These are phyloP conservation scores for Neolamprologus multifasciatus DNA, from an alignment of 2,797 vertebrate species.

Conservation along the genomic window DNA sequence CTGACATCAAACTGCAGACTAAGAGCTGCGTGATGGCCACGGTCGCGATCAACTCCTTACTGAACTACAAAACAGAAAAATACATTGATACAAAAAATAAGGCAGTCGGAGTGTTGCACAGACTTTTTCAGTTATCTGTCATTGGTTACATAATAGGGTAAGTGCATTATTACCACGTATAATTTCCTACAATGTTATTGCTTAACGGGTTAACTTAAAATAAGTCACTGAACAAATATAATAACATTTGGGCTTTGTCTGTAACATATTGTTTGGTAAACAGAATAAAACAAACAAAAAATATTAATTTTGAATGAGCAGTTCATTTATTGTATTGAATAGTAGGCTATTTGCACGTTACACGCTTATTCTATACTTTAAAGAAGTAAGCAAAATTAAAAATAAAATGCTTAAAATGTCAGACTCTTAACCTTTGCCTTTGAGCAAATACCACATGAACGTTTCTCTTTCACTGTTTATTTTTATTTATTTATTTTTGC, in stretches of 20 bases:
- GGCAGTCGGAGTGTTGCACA: constrained; percentile 87
- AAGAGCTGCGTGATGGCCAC: constrained; percentile 46
- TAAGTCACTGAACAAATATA: not conserved
- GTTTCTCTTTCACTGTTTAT: not conserved
- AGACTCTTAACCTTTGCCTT: not conserved
- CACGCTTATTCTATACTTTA: not conserved
- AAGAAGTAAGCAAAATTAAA: not conserved
- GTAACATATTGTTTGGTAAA: not conserved
- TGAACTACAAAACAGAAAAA: constrained; percentile 90
- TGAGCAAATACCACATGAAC: not conserved
- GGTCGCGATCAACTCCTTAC: constrained; percentile 61
- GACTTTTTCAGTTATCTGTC: constrained; percentile 81
- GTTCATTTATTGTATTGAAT: not conserved
- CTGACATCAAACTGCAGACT: not conserved
- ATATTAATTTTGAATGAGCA: not conserved
- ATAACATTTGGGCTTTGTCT: not conserved
- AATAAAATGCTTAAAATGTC: not conserved
- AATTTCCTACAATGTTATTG: not conserved
- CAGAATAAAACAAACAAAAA: not conserved
- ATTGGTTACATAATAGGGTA: constrained; percentile 82
- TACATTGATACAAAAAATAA: constrained; percentile 86
- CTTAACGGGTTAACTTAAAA: not conserved
- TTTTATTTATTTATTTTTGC: not conserved
- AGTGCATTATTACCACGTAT: constrained; percentile 4
- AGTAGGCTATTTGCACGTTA: not conserved